These are phyloP conservation scores for Lysiphlebus fabarum DNA, from an alignment of 1,140 invertebrate genomes.

Conservation along the genomic window DNA sequence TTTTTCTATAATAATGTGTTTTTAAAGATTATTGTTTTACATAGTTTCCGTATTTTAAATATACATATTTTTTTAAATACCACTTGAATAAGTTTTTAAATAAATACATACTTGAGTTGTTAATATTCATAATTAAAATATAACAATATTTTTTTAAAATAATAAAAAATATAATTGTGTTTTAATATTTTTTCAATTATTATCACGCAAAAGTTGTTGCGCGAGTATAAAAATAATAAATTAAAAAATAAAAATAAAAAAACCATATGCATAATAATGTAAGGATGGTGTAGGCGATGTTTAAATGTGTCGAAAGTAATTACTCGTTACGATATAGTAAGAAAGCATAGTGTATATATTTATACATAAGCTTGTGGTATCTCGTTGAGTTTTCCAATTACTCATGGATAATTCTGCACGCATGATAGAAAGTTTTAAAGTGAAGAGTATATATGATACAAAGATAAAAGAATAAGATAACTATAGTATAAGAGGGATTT, in stretches of 20 bases:
- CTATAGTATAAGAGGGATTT: constrained; percentile 16
- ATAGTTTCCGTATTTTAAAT: too few relatives aligned
- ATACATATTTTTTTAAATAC: too few relatives aligned
- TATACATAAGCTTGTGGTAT: neutral
- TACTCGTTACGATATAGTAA: constrained; percentile 33
- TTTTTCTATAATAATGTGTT: too few relatives aligned
- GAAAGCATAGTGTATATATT: constrained; percentile 34
- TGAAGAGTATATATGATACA: neutral
- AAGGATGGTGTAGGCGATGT: constrained; percentile 35
- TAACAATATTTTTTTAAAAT: too few relatives aligned
- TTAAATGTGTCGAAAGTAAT: constrained; percentile 41
- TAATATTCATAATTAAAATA: too few relatives aligned
- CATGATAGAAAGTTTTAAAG: neutral
- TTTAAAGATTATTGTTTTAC: too few relatives aligned
- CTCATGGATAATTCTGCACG: constrained; percentile 13
- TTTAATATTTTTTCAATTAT: constrained; percentile 6
- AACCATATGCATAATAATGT: neutral
- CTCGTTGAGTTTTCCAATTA: constrained; percentile 36
- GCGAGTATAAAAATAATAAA: neutral
- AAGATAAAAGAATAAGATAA: neutral
- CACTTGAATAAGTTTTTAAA: too few relatives aligned
- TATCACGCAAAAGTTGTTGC: neutral
- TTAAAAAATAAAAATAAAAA: neutral
- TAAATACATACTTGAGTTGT: too few relatives aligned
- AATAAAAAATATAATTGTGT: too few relatives aligned